Evolutionary conservation across 64 coral and sea anemone species (phyloP).

Genomic region (Exaiptasia diaphana): DNA sequence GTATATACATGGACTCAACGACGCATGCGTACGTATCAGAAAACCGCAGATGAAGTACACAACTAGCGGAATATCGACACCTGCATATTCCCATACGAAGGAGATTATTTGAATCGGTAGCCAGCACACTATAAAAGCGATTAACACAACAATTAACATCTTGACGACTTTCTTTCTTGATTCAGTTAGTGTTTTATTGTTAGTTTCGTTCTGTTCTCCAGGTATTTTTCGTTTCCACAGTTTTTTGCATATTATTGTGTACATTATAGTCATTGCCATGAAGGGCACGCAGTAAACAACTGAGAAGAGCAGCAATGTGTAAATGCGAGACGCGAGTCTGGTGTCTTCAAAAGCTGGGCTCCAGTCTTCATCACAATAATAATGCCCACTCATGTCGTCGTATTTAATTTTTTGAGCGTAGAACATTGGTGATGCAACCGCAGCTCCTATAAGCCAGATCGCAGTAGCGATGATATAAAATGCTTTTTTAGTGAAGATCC

Average conservation of each 20-base stretch:
- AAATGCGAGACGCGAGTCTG: not conserved
- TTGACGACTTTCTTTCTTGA: conserved; percentile 56
- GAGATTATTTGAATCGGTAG: conserved; percentile 24
- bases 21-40: conserved; percentile 43
- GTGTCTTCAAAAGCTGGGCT: conserved; percentile 35
- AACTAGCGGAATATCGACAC: not conserved
- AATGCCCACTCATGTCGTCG: not conserved
- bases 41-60: conserved; percentile 39
- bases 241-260: conserved; percentile 38
- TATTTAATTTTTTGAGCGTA: conserved; percentile 1
- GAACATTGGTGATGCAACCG: conserved; percentile 19
- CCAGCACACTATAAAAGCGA: conserved; percentile 45
- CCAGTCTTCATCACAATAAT: conserved; percentile 35
- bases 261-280: conserved; percentile 25
- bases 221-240: conserved; percentile 33
- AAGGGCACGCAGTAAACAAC: conserved; percentile 36
- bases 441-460: conserved; percentile 27
- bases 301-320: conserved; percentile 9
- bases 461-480: conserved; percentile 2
- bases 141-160: conserved; percentile 53
- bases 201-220: conserved; percentile 18
- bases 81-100: not conserved
- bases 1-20: conserved; percentile 46
- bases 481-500: conserved; percentile 44
- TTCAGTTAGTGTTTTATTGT: not conserved